A percentile compares a stretch with the other conserved stretches of the same genome.
phyloP scores from a whole-genome alignment of 2,888 invertebrate species.

The Agrotis ipsilon region DNA sequence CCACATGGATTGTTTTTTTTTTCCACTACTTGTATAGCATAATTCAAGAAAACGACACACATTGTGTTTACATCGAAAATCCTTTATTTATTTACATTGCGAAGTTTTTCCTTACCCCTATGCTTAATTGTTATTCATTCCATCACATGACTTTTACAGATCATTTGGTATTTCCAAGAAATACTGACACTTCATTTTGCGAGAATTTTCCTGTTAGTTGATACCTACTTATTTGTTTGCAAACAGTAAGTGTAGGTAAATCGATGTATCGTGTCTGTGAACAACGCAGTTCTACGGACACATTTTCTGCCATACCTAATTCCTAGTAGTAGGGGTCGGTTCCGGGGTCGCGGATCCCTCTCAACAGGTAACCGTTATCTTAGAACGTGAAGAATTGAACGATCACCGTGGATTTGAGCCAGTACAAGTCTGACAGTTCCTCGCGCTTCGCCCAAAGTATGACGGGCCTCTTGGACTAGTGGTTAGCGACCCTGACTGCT shows the following conservation, averaged over 20 bases:
- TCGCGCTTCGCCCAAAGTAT: too few species aligned
- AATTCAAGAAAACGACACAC: constrained; percentile 23
- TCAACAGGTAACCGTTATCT: too few species aligned
- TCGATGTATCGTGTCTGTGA: background rate
- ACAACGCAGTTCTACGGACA: too few species aligned
- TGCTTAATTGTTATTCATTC: constrained; percentile 25
- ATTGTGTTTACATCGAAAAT: constrained; percentile 10
- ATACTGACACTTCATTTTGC: background rate
- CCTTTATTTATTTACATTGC: constrained; percentile 14
- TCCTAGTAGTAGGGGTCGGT: too few species aligned
- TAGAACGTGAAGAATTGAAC: too few species aligned
- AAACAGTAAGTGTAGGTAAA: background rate
- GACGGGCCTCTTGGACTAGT: too few species aligned
- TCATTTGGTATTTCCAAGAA: constrained; percentile 3
- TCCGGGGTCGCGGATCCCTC: too few species aligned
- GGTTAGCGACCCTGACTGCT: too few species aligned
- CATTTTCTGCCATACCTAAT: too few species aligned
- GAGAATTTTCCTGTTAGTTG: constrained; percentile 22
- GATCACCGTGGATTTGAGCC: too few species aligned
- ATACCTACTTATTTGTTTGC: constrained; percentile 2
- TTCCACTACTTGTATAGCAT: background rate
- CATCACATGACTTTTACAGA: constrained; percentile 2
- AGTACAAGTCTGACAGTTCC: too few species aligned
- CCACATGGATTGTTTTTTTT: constrained; percentile 20
- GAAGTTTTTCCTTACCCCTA: constrained; percentile 15